Conservation (phyloP, 2,888 invertebrate genomes). For the Stictocephala bisonia region DNA sequence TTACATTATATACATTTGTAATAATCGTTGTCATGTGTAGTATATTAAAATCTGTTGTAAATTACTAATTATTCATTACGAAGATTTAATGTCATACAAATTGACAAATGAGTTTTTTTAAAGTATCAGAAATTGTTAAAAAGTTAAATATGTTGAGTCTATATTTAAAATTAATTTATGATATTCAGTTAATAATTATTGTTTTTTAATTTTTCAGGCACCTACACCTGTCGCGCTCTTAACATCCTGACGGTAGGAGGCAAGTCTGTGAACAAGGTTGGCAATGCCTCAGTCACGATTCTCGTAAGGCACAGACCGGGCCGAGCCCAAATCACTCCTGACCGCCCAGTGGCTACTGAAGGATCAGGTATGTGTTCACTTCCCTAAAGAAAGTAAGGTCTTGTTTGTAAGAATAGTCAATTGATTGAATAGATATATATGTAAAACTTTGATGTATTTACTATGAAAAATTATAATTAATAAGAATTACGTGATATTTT, state of each 20-base stretch:
- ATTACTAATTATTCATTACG: too few relatives aligned
- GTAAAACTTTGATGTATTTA: not conserved
- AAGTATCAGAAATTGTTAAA: too few relatives aligned
- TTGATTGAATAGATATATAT: not conserved
- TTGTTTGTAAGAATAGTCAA: not conserved
- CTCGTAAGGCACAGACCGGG: slow-evolving; percentile 89
- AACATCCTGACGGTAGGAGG: slow-evolving; percentile 84
- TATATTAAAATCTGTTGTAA: too few relatives aligned
- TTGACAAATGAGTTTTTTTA: too few relatives aligned
- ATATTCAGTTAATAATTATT: too few relatives aligned
- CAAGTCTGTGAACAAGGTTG: slow-evolving; percentile 76
- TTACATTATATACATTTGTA: too few relatives aligned
- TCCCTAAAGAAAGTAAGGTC: too few relatives aligned
- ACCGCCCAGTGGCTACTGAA: slow-evolving; percentile 85
- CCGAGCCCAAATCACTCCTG: slow-evolving; percentile 83
- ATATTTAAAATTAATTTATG: too few relatives aligned
- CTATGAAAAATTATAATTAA: not conserved
- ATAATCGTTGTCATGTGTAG: too few relatives aligned
- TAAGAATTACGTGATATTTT: not conserved
- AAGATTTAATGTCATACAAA: too few relatives aligned
- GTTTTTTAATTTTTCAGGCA: slow-evolving; percentile 21
- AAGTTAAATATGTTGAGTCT: too few relatives aligned
- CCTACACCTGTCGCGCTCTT: slow-evolving; percentile 87
- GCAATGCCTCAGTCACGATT: slow-evolving; percentile 84
- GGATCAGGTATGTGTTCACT: slow-evolving; percentile 66